Base-by-base conservation (phyloP, 2,797 vertebrate genomes). In the Syngnathus rostellatus region DNA sequence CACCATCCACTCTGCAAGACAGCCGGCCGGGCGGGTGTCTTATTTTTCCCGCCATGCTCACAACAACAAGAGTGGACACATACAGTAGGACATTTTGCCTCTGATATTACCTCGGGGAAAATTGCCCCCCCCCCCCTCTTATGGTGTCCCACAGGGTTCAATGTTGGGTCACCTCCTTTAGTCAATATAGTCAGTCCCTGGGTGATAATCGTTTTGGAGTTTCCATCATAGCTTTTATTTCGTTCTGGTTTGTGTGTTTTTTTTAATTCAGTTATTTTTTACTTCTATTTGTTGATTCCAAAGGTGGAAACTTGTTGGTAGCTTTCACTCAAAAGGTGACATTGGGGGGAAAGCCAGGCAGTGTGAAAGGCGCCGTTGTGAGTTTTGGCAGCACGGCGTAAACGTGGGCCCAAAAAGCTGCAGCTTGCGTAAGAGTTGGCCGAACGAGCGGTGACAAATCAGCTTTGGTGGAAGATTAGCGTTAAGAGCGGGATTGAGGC, bases 401-500 rank as follows among this genome's bases (percentile, higher is more conserved):
- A 55, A 55, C 53, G 54, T 8, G 25, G 12, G 55, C 25, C 55
- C 55, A 37, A 57, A 37, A 38, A 57, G 25, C 55, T 31, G 14
- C 40, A 25, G 16, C n/a, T 62, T 62, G 60, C n/a, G n/a, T 62
- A 62, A 62, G 60, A 62, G 60, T 16, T 62, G 60, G 60, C 60
- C 5, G n/a, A 14, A 6, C n/a, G 17, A 57, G 55, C 2, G 60
- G 41, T 40, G 10, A 43, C 60, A 62, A 62, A 62, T 62, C 60
- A 43, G 60, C 60, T 62, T 62, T 43, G n/a, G 40, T 23, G 60
- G 25, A 57, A 57, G 61, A 63, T 63, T 63, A 63, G 61, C 61
- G 40, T 46, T 57, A 63, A 63, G 61, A 43, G 41, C 21, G 23
- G 61, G 61, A 63, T 63, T 63, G 61, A 63, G 41, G 19, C 23